Conservation (phyloP, 2,797 vertebrate species). For the Lutjanus campechanus region DNA sequence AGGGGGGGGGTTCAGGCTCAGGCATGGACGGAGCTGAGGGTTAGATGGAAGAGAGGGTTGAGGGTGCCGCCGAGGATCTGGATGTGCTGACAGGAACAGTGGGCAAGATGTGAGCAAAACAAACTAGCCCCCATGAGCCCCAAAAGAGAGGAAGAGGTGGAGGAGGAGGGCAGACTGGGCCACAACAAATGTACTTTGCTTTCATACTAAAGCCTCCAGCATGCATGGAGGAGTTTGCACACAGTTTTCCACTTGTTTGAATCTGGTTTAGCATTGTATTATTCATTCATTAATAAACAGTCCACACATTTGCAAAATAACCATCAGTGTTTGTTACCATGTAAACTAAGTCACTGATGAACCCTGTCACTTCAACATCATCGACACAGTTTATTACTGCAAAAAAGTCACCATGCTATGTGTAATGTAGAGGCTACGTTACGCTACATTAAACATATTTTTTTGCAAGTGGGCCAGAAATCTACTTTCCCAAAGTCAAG, state of each 20-base stretch:
- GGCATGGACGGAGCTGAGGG: conserved; percentile 46
- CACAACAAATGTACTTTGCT: conserved; percentile 8
- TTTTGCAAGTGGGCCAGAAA: too few relatives aligned
- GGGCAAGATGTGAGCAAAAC: conserved; percentile 80
- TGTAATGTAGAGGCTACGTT: not conserved
- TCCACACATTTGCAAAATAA: conserved; percentile 1
- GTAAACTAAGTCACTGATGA: not conserved
- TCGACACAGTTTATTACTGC: not conserved
- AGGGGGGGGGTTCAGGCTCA: not conserved
- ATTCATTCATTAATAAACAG: conserved; percentile 5
- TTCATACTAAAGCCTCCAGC: conserved; percentile 11
- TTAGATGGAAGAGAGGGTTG: conserved; percentile 51
- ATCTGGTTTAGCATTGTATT: not conserved
- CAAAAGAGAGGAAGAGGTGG: conserved; percentile 7
- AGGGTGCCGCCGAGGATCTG: conserved; percentile 71
- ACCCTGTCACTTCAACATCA: not conserved
- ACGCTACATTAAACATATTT: not conserved
- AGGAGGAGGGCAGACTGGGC: conserved; percentile 8
- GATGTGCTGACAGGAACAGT: conserved; percentile 86
- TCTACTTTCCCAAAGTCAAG: too few relatives aligned
- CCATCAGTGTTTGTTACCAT: not conserved
- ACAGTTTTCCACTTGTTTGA: conserved; percentile 4
- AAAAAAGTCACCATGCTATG: not conserved
- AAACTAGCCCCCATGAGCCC: conserved; percentile 63
- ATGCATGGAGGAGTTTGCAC: not conserved